These are phyloP conservation scores for Poecilia velifera DNA, from an alignment of 2,797 vertebrate species.

Conservation along the genomic window DNA sequence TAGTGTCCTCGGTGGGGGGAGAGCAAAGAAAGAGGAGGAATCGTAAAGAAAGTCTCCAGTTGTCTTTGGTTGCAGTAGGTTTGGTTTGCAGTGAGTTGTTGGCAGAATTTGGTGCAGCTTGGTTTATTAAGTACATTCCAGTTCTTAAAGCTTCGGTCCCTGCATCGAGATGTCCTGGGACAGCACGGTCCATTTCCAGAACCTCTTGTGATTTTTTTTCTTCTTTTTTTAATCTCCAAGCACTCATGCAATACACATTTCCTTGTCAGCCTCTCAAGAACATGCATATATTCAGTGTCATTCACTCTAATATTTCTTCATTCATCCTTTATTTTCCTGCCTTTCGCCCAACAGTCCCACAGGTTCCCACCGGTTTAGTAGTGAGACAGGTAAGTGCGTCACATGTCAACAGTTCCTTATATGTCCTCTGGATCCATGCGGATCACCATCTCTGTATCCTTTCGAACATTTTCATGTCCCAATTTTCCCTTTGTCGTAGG, in stretches of 20 bases:
- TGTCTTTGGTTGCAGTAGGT: slow-evolving; percentile 79
- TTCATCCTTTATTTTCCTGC: slow-evolving; percentile 40
- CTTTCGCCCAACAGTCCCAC: slow-evolving; percentile 54
- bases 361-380: slow-evolving; percentile 58
- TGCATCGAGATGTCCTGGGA: slow-evolving; percentile 71
- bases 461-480: slow-evolving; percentile 38
- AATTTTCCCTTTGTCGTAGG: slow-evolving; percentile 60
- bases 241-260: slow-evolving; percentile 40
- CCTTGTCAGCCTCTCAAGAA: slow-evolving; percentile 44
- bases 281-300: slow-evolving; percentile 59
- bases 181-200: slow-evolving; percentile 64
- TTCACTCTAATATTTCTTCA: slow-evolving; percentile 39
- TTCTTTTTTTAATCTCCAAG: slow-evolving; percentile 63
- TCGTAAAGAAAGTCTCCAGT: slow-evolving; percentile 71
- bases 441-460: slow-evolving; percentile 59
- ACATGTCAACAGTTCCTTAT: slow-evolving; percentile 68
- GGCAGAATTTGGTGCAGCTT: slow-evolving; percentile 75
- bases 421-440: slow-evolving; percentile 61
- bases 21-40: slow-evolving; percentile 39
- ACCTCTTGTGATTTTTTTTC: slow-evolving; percentile 60
- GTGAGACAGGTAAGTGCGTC: slow-evolving; percentile 77
- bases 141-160: slow-evolving; percentile 78
- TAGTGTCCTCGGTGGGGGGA: slow-evolving; percentile 44
- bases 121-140: slow-evolving; percentile 81
- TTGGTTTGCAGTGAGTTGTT: slow-evolving; percentile 68